These are phyloP conservation scores for Adineta ricciae DNA, from an alignment of 2,888 invertebrate genomes.

Conservation along the genomic window DNA sequence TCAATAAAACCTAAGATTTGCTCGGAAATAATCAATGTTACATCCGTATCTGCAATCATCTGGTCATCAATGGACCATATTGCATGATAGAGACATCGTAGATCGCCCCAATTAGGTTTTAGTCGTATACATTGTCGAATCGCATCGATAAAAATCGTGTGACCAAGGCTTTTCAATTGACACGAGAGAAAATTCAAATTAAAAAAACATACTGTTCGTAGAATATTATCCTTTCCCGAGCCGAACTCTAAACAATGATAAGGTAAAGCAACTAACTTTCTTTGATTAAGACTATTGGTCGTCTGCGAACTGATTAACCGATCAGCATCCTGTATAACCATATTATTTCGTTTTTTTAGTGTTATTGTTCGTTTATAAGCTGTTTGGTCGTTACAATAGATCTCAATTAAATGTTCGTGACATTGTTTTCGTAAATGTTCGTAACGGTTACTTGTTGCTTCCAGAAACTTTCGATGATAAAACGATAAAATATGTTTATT, in stretches of 20 bases:
- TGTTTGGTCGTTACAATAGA: not conserved
- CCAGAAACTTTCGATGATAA: not conserved
- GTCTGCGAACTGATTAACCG: not conserved
- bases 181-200: not conserved
- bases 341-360: not conserved
- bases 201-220: not conserved
- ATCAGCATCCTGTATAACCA: not conserved
- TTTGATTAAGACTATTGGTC: not conserved
- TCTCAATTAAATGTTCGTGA: not conserved
- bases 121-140: not conserved
- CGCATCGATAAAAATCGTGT: not conserved
- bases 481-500: not conserved
- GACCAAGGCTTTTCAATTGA: not conserved
- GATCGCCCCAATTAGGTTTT: not conserved
- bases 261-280: not conserved
- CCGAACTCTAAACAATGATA: not conserved
- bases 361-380: not conserved
- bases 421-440: not conserved
- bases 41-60: not conserved
- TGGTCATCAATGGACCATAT: not conserved
- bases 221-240: not conserved
- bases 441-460: not conserved
- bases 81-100: not conserved
- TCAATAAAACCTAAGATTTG: not conserved
- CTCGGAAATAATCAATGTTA: not conserved